These are phyloP conservation scores for Corapipo altera DNA, from an alignment of 2,113 vertebrate species.

Conservation along the genomic window DNA sequence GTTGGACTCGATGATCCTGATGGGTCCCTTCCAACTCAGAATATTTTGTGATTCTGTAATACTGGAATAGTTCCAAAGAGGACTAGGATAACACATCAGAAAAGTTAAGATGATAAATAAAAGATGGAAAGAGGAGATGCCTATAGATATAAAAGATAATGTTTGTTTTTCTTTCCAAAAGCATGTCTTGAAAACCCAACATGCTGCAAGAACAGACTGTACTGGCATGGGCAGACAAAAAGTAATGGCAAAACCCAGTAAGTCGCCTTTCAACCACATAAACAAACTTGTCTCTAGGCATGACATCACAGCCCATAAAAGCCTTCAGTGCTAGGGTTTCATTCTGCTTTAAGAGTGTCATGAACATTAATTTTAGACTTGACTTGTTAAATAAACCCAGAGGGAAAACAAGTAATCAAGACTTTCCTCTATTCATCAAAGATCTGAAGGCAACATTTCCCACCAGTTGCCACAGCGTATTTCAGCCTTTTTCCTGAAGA, in stretches of 20 bases:
- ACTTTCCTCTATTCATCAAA: background rate
- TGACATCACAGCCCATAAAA: slow-evolving; percentile 27
- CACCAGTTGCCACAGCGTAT: background rate
- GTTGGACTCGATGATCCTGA: background rate
- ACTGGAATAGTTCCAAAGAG: background rate
- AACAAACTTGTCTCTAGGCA: slow-evolving; percentile 45
- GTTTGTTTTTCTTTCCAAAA: background rate
- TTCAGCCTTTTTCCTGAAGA: slow-evolving; percentile 8
- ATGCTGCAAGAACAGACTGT: slow-evolving; percentile 1
- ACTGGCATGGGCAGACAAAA: background rate
- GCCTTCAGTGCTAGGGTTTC: background rate
- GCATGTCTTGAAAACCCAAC: background rate
- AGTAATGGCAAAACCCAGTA: slow-evolving; percentile 1
- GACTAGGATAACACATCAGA: background rate
- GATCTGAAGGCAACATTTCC: background rate
- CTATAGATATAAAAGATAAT: background rate
- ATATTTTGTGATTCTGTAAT: background rate
- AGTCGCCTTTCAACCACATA: slow-evolving; percentile 8
- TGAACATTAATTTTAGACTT: slow-evolving; percentile 39
- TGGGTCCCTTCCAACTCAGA: background rate
- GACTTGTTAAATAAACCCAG: background rate
- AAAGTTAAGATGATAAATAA: background rate
- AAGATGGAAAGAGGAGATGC: background rate
- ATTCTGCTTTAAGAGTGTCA: slow-evolving; percentile 1
- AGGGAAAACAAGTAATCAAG: background rate